Evolutionary conservation across 2,113 vertebrate genomes (phyloP).

Genomic region (Corvus hawaiiensis): DNA sequence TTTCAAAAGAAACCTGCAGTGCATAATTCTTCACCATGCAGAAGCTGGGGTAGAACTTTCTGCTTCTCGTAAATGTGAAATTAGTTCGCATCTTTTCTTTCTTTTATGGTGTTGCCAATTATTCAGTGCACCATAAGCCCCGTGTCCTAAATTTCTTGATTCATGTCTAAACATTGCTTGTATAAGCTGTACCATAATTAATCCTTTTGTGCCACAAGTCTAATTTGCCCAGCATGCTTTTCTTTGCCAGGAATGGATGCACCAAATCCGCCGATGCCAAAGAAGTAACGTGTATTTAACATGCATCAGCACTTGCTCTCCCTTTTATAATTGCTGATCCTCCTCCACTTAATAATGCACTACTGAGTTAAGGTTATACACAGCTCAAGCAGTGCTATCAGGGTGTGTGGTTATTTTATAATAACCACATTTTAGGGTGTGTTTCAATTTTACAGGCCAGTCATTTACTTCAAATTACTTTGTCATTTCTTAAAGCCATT

Average conservation of each 20-base stretch:
- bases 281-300: slow-evolving; percentile 35
- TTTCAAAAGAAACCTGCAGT: neutral
- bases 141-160: slow-evolving; percentile 9
- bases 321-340: slow-evolving; percentile 47
- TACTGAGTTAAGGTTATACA: slow-evolving; percentile 10
- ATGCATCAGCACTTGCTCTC: slow-evolving; percentile 14
- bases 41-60: neutral
- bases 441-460: slow-evolving; percentile 49
- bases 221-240: slow-evolving; percentile 38
- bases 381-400: neutral
- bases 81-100: neutral
- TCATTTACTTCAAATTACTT: slow-evolving; percentile 57
- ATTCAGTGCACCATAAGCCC: neutral
- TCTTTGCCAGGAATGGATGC: slow-evolving; percentile 36
- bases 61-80: neutral
- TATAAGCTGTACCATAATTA: slow-evolving; percentile 52
- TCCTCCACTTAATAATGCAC: slow-evolving; percentile 39
- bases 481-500: slow-evolving; percentile 37
- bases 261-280: slow-evolving; percentile 52
- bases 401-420: slow-evolving; percentile 31
- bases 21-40: accelerated
- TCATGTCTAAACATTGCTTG: slow-evolving; percentile 34
- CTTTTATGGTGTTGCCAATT: slow-evolving; percentile 6
- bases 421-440: slow-evolving; percentile 42
- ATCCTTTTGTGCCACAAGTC: slow-evolving; percentile 27